Evolutionary conservation across 2,113 vertebrate genomes (phyloP).

Genomic region (Hystrix cristata): DNA sequence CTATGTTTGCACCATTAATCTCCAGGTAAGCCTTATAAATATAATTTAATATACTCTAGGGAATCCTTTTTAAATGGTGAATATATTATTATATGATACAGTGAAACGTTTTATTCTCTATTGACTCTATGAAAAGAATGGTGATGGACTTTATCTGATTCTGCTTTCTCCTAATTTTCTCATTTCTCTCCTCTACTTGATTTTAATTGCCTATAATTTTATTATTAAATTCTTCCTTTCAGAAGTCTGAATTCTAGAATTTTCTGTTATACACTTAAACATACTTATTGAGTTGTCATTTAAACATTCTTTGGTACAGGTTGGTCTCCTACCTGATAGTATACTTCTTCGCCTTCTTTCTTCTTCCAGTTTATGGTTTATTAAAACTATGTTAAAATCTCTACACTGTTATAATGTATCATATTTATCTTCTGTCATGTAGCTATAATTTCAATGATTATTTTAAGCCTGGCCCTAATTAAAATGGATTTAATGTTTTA

Average conservation of each 20-base stretch:
- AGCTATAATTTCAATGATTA: neutral
- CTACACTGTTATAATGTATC: neutral
- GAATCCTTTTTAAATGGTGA: neutral
- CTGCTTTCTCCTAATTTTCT: neutral
- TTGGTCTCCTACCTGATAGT: neutral
- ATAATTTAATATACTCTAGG: neutral
- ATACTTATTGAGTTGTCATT: neutral
- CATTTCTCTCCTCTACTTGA: neutral
- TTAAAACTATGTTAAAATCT: neutral
- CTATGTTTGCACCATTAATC: neutral
- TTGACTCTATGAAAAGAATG: neutral
- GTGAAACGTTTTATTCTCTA: neutral
- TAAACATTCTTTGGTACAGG: neutral
- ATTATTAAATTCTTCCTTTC: neutral
- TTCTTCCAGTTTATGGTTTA: neutral
- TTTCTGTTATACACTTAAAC: neutral
- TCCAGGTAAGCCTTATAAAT: neutral
- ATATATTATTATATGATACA: neutral
- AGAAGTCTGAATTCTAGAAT: neutral
- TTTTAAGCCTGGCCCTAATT: constrained; percentile 34
- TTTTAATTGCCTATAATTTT: neutral
- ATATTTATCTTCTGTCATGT: neutral
- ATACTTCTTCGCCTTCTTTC: neutral
- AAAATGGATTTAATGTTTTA: neutral
- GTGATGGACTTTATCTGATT: neutral